Conservation (phyloP, 2,888 invertebrate species). For the Eupithecia exiguata region DNA sequence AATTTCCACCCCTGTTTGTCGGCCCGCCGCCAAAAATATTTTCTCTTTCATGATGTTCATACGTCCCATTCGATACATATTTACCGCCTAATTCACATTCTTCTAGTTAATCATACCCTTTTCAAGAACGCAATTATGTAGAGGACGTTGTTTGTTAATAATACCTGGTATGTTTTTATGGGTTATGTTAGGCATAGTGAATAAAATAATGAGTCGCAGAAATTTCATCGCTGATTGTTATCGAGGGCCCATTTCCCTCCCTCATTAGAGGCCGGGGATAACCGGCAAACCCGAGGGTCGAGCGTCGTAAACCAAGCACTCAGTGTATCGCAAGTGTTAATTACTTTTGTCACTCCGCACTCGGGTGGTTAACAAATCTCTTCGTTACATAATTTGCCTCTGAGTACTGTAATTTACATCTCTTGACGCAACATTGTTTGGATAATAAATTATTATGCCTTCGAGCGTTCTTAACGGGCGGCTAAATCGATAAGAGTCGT, state of each 20-base stretch:
- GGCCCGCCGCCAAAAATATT: slow-evolving; percentile 63
- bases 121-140: slow-evolving; percentile 23
- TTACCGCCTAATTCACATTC: slow-evolving; percentile 41
- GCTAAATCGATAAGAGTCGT: slow-evolving; percentile 80
- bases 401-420: slow-evolving; percentile 75
- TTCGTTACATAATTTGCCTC: slow-evolving; percentile 70
- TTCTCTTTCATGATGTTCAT: slow-evolving; percentile 54
- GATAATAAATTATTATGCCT: slow-evolving; percentile 78
- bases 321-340: slow-evolving; percentile 80
- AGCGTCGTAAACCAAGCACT: slow-evolving; percentile 71
- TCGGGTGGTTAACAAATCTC: slow-evolving; percentile 76
- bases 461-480: slow-evolving; percentile 75
- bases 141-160: slow-evolving; percentile 2
- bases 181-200: slow-evolving; percentile 24
- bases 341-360: slow-evolving; percentile 79
- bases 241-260: slow-evolving; percentile 62
- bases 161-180: slow-evolving; percentile 16
- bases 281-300: slow-evolving; percentile 64
- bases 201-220: slow-evolving; percentile 47
- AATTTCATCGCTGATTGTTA: slow-evolving; percentile 67
- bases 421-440: slow-evolving; percentile 76
- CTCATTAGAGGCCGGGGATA: slow-evolving; percentile 63
- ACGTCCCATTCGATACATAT: slow-evolving; percentile 46
- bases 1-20: slow-evolving; percentile 75
- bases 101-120: slow-evolving; percentile 31